phyloP scores from a whole-genome alignment of 2,797 vertebrate species.

The Liasis olivaceus region DNA sequence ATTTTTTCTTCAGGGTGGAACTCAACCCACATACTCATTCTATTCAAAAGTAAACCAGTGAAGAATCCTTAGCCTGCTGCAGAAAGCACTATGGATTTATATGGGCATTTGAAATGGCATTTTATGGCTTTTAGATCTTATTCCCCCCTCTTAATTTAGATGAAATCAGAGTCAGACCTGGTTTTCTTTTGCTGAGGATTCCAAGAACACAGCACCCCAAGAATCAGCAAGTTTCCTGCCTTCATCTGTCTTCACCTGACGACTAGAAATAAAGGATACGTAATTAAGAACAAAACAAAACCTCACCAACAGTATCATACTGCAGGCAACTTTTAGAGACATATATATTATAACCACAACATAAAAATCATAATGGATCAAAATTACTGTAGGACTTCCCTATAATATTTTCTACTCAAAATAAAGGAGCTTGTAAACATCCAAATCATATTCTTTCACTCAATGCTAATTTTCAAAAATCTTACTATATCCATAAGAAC shows the following conservation, averaged over 20 bases:
- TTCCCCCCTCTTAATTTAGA: neutral
- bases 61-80: neutral
- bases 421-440: neutral
- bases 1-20: neutral
- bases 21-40: neutral
- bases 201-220: constrained; percentile 85
- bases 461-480: neutral
- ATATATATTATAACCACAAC: neutral
- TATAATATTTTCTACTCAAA: neutral
- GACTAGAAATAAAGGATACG: constrained; percentile 48
- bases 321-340: neutral
- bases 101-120: neutral
- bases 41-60: neutral
- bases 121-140: neutral
- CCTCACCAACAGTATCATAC: neutral
- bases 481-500: neutral
- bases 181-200: constrained; percentile 88
- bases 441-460: neutral
- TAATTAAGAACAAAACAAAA: neutral
- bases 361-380: neutral
- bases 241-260: constrained; percentile 84
- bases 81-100: neutral
- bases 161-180: constrained; percentile 70
- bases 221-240: constrained; percentile 87
- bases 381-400: neutral